phyloP scores from a whole-genome alignment of 1,140 invertebrate species.

The Venturia canescens region DNA sequence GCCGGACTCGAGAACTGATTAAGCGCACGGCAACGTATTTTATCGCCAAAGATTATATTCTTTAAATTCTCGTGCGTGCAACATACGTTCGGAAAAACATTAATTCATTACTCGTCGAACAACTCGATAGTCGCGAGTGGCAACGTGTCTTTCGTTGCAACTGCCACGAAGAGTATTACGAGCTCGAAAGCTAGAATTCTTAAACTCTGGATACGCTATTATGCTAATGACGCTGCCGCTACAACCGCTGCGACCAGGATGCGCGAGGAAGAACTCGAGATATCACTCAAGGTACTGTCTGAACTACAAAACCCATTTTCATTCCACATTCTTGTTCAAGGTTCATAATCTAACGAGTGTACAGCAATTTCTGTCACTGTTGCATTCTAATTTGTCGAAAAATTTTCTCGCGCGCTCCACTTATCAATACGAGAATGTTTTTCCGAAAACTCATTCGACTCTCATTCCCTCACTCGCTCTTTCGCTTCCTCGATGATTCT shows the following conservation, averaged over 20 bases:
- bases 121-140: not conserved
- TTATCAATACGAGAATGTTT: too few relatives aligned
- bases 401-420: too few relatives aligned
- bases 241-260: slow-evolving; percentile 76
- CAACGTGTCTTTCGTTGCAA: slow-evolving; percentile 2
- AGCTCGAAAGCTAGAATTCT: not conserved
- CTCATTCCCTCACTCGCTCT: too few relatives aligned
- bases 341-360: too few relatives aligned
- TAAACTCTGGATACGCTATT: slow-evolving; percentile 19
- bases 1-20: not conserved
- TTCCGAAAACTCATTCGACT: too few relatives aligned
- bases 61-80: not conserved
- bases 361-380: too few relatives aligned
- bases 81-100: not conserved
- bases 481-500: too few relatives aligned
- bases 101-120: not conserved
- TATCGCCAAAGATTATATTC: slow-evolving; percentile 19
- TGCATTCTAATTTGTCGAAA: too few relatives aligned
- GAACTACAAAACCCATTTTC: not conserved
- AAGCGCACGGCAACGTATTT: slow-evolving; percentile 16
- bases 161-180: not conserved
- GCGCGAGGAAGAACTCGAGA: slow-evolving; percentile 95
- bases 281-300: slow-evolving; percentile 88
- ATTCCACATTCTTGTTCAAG: too few relatives aligned
- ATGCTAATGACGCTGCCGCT: slow-evolving; percentile 40